These are phyloP conservation scores for Pachyramphus minor DNA, from an alignment of 2,113 vertebrate species.

Conservation along the genomic window DNA sequence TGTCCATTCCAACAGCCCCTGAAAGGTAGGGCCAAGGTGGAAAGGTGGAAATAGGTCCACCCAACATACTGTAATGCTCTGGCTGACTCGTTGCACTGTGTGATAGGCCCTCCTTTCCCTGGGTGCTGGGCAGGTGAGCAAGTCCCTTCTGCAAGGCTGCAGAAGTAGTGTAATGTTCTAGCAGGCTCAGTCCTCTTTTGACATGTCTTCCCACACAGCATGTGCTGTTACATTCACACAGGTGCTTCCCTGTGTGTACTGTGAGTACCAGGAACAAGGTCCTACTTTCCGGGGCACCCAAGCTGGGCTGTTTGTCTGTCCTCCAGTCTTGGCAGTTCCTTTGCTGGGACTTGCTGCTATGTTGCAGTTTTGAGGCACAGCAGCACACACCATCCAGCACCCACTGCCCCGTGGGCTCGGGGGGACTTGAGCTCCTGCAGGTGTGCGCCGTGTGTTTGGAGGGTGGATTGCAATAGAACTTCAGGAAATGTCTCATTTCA, in stretches of 20 bases:
- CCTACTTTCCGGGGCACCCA: background rate
- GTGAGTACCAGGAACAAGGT: background rate
- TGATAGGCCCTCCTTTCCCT: background rate
- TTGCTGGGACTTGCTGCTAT: background rate
- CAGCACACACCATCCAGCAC: background rate
- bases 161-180: background rate
- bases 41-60: background rate
- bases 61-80: background rate
- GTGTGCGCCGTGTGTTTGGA: background rate
- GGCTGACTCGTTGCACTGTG: background rate
- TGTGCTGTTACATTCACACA: rapidly evolving
- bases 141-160: background rate
- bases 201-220: background rate
- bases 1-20: background rate
- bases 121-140: background rate
- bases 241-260: background rate
- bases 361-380: background rate
- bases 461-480: background rate
- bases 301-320: background rate
- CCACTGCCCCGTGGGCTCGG: background rate
- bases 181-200: background rate
- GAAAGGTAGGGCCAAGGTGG: background rate
- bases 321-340: background rate
- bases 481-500: background rate
- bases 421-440: background rate